Percentiles rank a stretch among this genome's conserved stretches.
Evolutionary conservation across 2,888 invertebrate species (phyloP).

Genomic region (Tethea ocularis): DNA sequence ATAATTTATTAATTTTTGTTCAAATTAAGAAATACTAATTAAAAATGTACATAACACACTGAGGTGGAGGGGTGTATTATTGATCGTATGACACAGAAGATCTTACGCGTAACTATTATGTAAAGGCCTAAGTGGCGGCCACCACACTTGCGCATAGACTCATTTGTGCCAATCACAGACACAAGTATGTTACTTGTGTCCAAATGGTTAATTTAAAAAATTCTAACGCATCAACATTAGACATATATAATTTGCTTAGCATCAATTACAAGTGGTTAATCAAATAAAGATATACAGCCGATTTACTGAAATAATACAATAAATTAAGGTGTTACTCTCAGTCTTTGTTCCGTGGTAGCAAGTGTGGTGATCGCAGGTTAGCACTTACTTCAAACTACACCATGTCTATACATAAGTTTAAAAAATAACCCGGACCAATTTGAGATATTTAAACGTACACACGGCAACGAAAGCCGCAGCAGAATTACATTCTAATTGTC

Average conservation of each 20-base stretch:
- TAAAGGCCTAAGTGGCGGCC: constrained; percentile 17
- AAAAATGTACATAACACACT: constrained; percentile 25
- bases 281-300: neutral
- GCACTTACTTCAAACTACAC: constrained; percentile 63
- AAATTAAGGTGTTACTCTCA: constrained; percentile 5
- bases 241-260: neutral
- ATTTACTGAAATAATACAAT: neutral
- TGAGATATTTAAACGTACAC: neutral
- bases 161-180: neutral
- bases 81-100: constrained; percentile 49
- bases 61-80: constrained; percentile 63
- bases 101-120: constrained; percentile 51
- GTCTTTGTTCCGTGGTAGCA: constrained; percentile 1
- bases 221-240: neutral
- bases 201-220: neutral
- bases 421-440: constrained; percentile 60
- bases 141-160: constrained; percentile 8
- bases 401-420: constrained; percentile 75
- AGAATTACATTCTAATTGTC: neutral
- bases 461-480: constrained; percentile 1
- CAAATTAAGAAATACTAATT: constrained; percentile 68
- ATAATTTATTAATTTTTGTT: constrained; percentile 63
- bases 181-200: neutral
- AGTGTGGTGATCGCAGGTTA: constrained; percentile 45
- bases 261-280: neutral